Base-by-base conservation (phyloP, 2,888 invertebrate species). In the Acanthosoma haemorrhoidale region DNA sequence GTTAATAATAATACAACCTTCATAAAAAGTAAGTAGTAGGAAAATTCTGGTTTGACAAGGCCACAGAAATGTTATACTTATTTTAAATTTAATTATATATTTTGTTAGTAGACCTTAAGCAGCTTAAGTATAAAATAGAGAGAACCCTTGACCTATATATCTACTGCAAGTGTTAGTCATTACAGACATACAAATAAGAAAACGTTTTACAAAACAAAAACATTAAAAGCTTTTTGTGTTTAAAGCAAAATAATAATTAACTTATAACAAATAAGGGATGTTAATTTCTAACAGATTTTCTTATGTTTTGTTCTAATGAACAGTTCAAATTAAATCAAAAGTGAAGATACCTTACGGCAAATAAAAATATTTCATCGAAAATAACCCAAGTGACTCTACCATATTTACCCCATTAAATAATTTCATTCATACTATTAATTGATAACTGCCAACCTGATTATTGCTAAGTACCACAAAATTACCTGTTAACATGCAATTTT, bases 401-500 rank as follows among this genome's bases (percentile, higher is more conserved):
- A n/a, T n/a, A n/a, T n/a, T n/a, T n/a, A n/a, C n/a, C n/a, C n/a
- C n/a, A n/a, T n/a, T n/a, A n/a, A n/a, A n/a, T n/a, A n/a, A n/a
- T n/a, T n/a, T n/a, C n/a, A n/a, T n/a, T n/a, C n/a, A n/a, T n/a
- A n/a, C n/a, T n/a, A n/a, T n/a, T n/a, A n/a, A n/a, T n/a, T n/a
- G n/a, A n/a, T n/a, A n/a, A 25, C 25, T 2, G 13, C 13, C 25
- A 51, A 25, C 25, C 25, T 51, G 43, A 51, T 51, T 13, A 25
- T 51, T 13, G 64, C 64, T 39, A 29, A 25, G 38, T 41, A 38
- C 64, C 29, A 31, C 25, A 38, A 8, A 25, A 8, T 36, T 41
- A 64, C 15, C 29, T 41, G 64, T 64, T 63, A 64, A 15, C 64
- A 64, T 64, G 64, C 64, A 64, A 16, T 41, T 38, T 25, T 36